These are phyloP conservation scores for Ceryle rudis DNA, from an alignment of 2,797 vertebrate genomes.

Conservation along the genomic window DNA sequence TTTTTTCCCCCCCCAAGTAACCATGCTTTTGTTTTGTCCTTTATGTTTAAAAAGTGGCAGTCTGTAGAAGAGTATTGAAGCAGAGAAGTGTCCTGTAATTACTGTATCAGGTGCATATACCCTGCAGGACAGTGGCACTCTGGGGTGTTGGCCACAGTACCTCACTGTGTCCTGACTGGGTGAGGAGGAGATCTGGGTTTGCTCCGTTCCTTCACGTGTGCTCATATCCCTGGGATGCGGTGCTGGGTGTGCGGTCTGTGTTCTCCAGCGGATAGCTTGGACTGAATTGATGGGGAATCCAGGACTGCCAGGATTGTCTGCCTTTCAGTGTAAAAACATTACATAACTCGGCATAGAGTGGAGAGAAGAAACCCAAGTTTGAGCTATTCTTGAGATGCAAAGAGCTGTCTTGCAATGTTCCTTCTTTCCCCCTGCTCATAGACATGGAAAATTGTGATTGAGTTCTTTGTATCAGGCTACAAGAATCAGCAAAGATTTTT, in stretches of 20 bases:
- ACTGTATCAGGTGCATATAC: neutral
- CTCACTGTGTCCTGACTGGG: neutral
- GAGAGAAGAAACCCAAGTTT: neutral
- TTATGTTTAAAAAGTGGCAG: neutral
- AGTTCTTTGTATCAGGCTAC: neutral
- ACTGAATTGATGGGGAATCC: neutral
- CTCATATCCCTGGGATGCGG: neutral
- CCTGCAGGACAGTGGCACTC: neutral
- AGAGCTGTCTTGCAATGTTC: neutral
- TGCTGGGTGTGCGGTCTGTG: neutral
- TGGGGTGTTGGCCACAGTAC: neutral
- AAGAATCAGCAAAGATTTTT: neutral
- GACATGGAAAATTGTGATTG: neutral
- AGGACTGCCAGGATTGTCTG: neutral
- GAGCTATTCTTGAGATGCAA: neutral
- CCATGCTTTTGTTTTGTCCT: neutral
- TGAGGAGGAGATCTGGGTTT: neutral
- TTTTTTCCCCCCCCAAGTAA: neutral
- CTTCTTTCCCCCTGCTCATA: neutral
- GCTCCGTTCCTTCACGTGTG: neutral
- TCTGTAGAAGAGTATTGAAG: neutral
- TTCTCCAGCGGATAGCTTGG: neutral
- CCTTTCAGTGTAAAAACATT: neutral
- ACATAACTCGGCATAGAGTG: neutral
- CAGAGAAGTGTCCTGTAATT: neutral